phyloP scores from a whole-genome alignment of 2,113 vertebrate species.

The Thunnus maccoyii region DNA sequence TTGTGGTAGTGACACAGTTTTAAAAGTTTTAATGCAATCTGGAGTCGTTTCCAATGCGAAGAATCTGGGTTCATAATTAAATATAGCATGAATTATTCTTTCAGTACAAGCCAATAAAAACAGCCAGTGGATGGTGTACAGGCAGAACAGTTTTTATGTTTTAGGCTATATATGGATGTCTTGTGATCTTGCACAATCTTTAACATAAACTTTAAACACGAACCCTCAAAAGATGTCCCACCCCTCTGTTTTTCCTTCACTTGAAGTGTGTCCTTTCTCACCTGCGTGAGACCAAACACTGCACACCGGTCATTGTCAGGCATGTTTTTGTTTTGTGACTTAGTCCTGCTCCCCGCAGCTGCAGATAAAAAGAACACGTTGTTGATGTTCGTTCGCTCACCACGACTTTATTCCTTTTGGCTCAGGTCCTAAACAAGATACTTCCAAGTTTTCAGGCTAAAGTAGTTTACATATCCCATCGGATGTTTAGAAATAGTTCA shows the following conservation, averaged over 20 bases:
- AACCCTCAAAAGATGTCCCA: not conserved
- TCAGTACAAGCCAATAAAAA: slow-evolving; percentile 11
- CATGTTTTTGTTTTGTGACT: slow-evolving; percentile 57
- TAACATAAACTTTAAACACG: slow-evolving; percentile 19
- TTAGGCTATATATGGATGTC: not conserved
- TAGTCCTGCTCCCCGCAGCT: slow-evolving; percentile 6
- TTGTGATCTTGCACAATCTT: slow-evolving; percentile 6
- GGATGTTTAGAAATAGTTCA: slow-evolving; percentile 34
- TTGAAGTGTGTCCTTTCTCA: slow-evolving; percentile 53
- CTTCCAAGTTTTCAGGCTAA: slow-evolving; percentile 29
- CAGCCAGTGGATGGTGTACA: not conserved
- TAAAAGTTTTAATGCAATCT: not conserved
- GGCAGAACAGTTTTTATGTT: not conserved
- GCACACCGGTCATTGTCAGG: slow-evolving; percentile 55
- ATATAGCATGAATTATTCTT: not conserved
- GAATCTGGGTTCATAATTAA: not conserved
- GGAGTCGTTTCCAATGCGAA: not conserved
- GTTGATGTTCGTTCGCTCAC: slow-evolving; percentile 54
- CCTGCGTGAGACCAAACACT: slow-evolving; percentile 49
- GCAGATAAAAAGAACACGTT: slow-evolving; percentile 55
- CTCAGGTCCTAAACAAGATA: slow-evolving; percentile 12
- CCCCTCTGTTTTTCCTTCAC: not conserved
- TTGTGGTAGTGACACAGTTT: not conserved
- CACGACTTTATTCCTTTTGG: slow-evolving; percentile 40
- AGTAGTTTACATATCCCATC: slow-evolving; percentile 22